Base-by-base conservation (phyloP, 2,888 invertebrate species). In the Nemapogon koenigi region DNA sequence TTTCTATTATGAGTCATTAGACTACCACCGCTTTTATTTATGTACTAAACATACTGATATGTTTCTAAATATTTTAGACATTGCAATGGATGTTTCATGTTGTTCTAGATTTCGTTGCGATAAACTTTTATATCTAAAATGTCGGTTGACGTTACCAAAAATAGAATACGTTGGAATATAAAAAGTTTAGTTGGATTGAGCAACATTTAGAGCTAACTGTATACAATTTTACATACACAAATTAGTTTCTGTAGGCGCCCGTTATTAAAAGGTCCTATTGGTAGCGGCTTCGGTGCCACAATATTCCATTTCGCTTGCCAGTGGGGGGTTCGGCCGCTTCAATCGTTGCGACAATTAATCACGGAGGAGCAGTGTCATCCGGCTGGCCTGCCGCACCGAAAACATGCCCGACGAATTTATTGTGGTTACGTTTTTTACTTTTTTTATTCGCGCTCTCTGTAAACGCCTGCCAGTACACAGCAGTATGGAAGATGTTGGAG, bases 271-370 rank as follows among this genome's bases (percentile, higher is more conserved):
- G 67, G 63, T 64, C 62, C 62, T 66, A 64, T 60, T 62, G 56
- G 52, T 11, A 28, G 14, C 49, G 41, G 51, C 50, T 49, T 52
- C 18, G 35, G 32, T 26, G 17, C 37, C 37, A 28, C 28, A 28
- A 68, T 73, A 75, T 76, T 75, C 73, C 72, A 78, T 78, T 78
- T 68, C 69, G 65, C 61, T 43, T 68, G 60, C 58, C 78, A 70
- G 78, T 76, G 75, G 78, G 78, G 72, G 62, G 78, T 58, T 62
- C 62, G 60, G 53, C 59, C 58, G 57, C 63, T 68, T 70, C 75
- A 73, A 75, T 73, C 69, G 71, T 57, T 57, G 63, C 63, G 60
- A 73, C 75, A 63, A 78, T 78, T 75, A 76, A 78, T 78, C 78
- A 78, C 58, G 64, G 70, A 71, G 68, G 52, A 66, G 78, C 76